These are phyloP conservation scores for Grammomys surdaster DNA, from an alignment of 2,113 vertebrate genomes.

Conservation along the genomic window DNA sequence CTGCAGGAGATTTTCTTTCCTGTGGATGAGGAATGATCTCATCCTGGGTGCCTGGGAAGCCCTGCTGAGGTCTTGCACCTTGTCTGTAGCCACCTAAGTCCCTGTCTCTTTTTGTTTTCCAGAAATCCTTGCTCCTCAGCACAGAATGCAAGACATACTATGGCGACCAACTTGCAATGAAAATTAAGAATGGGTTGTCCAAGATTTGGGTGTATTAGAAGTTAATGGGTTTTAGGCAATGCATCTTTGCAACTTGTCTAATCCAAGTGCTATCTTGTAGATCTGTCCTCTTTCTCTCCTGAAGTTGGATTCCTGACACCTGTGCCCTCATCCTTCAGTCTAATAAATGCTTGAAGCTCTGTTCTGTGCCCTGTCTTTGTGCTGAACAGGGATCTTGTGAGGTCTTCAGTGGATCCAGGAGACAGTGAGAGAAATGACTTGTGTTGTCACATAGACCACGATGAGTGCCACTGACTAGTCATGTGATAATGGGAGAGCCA, in stretches of 20 bases:
- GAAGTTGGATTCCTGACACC: conserved; percentile 8
- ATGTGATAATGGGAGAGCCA: too few species aligned
- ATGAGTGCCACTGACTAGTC: too few species aligned
- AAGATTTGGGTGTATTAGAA: too few species aligned
- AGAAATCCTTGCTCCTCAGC: fast-evolving
- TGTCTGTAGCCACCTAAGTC: too few species aligned
- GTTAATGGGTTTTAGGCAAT: too few species aligned
- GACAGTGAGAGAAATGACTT: not conserved
- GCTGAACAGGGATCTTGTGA: not conserved
- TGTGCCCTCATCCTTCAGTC: not conserved
- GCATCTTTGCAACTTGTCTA: too few species aligned
- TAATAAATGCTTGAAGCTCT: not conserved
- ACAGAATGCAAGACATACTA: fast-evolving
- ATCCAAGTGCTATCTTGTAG: not conserved
- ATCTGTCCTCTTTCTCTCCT: not conserved
- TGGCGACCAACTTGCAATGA: fast-evolving
- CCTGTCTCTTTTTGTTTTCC: too few species aligned
- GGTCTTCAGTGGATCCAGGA: not conserved
- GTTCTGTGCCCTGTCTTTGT: not conserved
- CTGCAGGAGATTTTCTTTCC: too few species aligned
- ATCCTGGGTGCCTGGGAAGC: too few species aligned
- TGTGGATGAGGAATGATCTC: too few species aligned
- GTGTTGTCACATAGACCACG: not conserved
- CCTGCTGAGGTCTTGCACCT: too few species aligned
- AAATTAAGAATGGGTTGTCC: too few species aligned